Evolutionary conservation across 2,113 vertebrate species (phyloP), one percentile per base, ranked within the genome.

Genomic region (Hypocryptadius cinnamomeus): DNA sequence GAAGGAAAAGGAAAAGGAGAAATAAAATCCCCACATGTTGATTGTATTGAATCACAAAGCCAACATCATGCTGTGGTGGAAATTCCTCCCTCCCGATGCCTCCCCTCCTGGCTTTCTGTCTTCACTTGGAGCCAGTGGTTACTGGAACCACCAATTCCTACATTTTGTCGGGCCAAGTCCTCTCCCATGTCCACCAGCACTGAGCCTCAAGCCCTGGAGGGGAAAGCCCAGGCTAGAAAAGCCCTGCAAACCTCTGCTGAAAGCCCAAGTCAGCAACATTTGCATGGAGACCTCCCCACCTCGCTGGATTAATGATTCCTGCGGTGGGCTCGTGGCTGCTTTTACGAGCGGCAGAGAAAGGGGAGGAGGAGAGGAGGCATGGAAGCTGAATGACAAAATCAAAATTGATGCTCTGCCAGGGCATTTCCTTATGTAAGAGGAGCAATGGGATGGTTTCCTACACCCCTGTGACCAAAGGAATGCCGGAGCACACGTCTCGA

Each of bases 11-110:
- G 6, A 72, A 4, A 7, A 56, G 27, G 45, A 35, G 33, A 61
- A 18, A 59, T 21, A 28, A 59, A 71, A 63, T 64, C 10, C 4
- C 13, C 19, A 47, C 33, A 70, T 3, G 13, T 22, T 57, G 48
- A 88, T 72, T 92, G n/a, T 69, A n/a, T 87, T 89, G 79, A 88
- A 93, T 94, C 85, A 54, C 70, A 78, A 92, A 84, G 42, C 73
- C 79, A 92, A 59, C 82, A 80, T 53, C 79, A 71, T 5, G 8
- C 81, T 85, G 95, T 3, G 93, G 87, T 40, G 19, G 79, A 95
- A 97, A 97, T 95, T 96, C 85, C 89, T 96, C 90, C 87, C 85
- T 89, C 40, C 85, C 8, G 4, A 28, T 63, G 64, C 79, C 33
- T 92, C 16, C 40, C 27, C 20, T 51, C 70, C 48, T 3, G 5